Conservation (phyloP, 1,140 invertebrate genomes). For the Trissolcus basalis region DNA sequence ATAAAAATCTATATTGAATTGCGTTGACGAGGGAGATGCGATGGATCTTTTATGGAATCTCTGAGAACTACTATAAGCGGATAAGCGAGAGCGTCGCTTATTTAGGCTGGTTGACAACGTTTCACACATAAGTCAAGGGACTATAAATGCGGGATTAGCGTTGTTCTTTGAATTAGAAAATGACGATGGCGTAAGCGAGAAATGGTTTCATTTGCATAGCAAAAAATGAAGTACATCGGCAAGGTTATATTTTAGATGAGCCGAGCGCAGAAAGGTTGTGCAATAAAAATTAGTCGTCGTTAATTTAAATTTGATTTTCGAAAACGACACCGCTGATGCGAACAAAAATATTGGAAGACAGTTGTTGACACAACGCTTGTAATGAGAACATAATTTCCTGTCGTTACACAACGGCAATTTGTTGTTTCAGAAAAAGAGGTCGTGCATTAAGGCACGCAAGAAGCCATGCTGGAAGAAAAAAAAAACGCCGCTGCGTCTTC, state of each 20-base stretch:
- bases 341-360: conserved; percentile 44
- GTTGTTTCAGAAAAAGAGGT: conserved; percentile 53
- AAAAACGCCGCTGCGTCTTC: conserved; percentile 8
- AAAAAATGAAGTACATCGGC: conserved; percentile 7
- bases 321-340: conserved; percentile 11
- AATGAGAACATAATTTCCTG: conserved; percentile 58
- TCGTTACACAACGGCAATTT: conserved; percentile 54
- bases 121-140: no score
- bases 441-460: conserved; percentile 47
- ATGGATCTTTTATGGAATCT: conserved; percentile 37
- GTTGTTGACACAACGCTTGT: conserved; percentile 42
- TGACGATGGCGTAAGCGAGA: not conserved
- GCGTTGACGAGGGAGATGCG: conserved; percentile 12
- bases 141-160: not conserved
- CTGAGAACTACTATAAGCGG: no score
- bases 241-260: no score
- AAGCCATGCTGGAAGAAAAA: conserved; percentile 21
- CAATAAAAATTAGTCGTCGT: conserved; percentile 26
- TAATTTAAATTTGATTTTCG: conserved; percentile 40
- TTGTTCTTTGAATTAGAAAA: not conserved
- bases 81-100: no score
- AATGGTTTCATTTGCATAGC: conserved; percentile 30
- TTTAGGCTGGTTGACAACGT: no score
- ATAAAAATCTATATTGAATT: conserved; percentile 25
- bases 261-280: conserved; percentile 2